These are phyloP conservation scores for Fundulus diaphanus DNA, from an alignment of 2,797 vertebrate species.

Conservation along the genomic window DNA sequence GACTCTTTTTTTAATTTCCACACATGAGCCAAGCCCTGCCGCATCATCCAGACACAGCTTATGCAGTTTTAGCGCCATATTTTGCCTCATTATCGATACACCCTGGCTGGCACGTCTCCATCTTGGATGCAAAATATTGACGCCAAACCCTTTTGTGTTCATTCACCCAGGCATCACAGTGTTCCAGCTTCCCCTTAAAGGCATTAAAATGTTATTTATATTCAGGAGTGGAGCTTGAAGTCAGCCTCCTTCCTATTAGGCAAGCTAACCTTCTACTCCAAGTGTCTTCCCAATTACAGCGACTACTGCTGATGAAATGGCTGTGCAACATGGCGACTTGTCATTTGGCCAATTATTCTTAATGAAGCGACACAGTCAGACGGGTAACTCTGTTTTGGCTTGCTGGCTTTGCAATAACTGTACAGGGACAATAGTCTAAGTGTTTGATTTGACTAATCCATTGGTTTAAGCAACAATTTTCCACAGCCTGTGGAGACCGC, in stretches of 20 bases:
- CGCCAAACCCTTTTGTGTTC: slow-evolving; percentile 42
- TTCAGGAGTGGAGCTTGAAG: slow-evolving; percentile 63
- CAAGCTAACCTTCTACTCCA: slow-evolving; percentile 66
- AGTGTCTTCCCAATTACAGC: slow-evolving; percentile 73
- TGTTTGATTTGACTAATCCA: slow-evolving; percentile 54
- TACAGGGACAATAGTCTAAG: slow-evolving; percentile 38
- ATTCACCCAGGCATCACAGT: slow-evolving; percentile 43
- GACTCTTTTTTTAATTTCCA: slow-evolving; percentile 34
- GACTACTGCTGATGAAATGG: slow-evolving; percentile 76
- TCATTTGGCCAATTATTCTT: slow-evolving; percentile 80
- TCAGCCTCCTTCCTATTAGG: slow-evolving; percentile 64
- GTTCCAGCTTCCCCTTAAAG: slow-evolving; percentile 42
- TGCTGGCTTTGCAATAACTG: slow-evolving; percentile 61
- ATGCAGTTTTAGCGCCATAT: slow-evolving; percentile 49
- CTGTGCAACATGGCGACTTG: slow-evolving; percentile 73
- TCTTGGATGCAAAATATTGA: slow-evolving; percentile 41
- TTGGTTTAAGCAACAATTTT: slow-evolving; percentile 35
- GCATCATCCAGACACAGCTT: slow-evolving; percentile 60
- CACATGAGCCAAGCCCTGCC: slow-evolving; percentile 42
- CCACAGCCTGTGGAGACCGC: slow-evolving; percentile 15
- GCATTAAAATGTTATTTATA: slow-evolving; percentile 64
- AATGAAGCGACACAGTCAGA: slow-evolving; percentile 69
- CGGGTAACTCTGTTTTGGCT: slow-evolving; percentile 48
- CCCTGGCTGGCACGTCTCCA: slow-evolving; percentile 60
- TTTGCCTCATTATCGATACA: slow-evolving; percentile 69